Base-by-base conservation (phyloP, 1,140 invertebrate genomes). In the Delia radicum region DNA sequence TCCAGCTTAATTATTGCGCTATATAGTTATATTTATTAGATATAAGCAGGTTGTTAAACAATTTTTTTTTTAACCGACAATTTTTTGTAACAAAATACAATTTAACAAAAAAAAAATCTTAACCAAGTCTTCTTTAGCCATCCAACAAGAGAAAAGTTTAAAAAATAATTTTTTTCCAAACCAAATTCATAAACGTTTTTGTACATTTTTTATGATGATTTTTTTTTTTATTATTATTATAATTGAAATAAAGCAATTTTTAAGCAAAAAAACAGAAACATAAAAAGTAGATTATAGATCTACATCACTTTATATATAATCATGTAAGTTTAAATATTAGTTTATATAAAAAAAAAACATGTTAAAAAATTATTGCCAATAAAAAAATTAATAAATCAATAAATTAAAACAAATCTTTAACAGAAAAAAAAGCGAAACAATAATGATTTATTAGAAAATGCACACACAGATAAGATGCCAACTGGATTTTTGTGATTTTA, bases 371-470 rank as follows among this genome's bases (percentile, higher is more conserved):
- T 55, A 55, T 55, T 55, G 48, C 48, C 48, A 55, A 55, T 55
- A 55, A 55, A 37, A 37, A 55, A 55, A 55, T 55, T 55, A 55
- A 55, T 10, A 3, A 37, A 37, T 10, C 8, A 37, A 37, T 37
- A 2, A 2, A n/a, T n/a, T 10, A 37, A 21, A 55, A 55, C 18
- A 55, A 55, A 55, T 55, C 48, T 13, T n/a, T 78, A 73, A 63
- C 79, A 80, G 79, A 76, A 82, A 79, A 79, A 79, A 81, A 81
- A 81, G 77, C 79, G 82, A 27, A n/a, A n/a, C n/a, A n/a, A n/a
- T n/a, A n/a, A n/a, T n/a, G n/a, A n/a, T n/a, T n/a, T n/a, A n/a
- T n/a, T n/a, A n/a, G n/a, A n/a, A n/a, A n/a, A n/a, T n/a, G n/a
- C n/a, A n/a, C n/a, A n/a, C n/a, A n/a, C n/a, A n/a, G n/a, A n/a